These are phyloP conservation scores for Operophtera brumata DNA, from an alignment of 2,888 invertebrate species.

Conservation along the genomic window DNA sequence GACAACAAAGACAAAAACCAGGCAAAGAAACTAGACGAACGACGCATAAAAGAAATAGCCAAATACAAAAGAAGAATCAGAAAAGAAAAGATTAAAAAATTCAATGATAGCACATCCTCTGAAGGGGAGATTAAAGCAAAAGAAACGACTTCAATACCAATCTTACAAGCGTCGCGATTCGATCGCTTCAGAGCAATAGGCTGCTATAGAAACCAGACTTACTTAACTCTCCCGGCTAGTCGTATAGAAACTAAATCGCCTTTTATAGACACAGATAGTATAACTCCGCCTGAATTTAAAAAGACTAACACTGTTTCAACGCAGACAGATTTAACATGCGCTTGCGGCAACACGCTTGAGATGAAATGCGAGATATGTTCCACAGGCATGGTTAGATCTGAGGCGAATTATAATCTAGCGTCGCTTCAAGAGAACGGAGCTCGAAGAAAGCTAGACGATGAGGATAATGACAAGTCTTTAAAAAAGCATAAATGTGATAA, in stretches of 20 bases:
- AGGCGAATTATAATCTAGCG: constrained; percentile 64
- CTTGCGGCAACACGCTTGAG: constrained; percentile 56
- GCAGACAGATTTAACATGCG: constrained; percentile 66
- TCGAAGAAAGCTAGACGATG: constrained; percentile 38
- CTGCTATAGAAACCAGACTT: constrained; percentile 72
- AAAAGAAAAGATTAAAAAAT: constrained; percentile 69
- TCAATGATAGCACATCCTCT: constrained; percentile 70
- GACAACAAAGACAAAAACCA: constrained; percentile 63
- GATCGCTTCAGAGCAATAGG: constrained; percentile 73
- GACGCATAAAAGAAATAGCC: constrained; percentile 70
- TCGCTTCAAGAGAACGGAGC: constrained; percentile 48
- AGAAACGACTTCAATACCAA: constrained; percentile 73
- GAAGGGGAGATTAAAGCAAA: constrained; percentile 63
- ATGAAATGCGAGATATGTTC: constrained; percentile 54
- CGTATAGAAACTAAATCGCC: constrained; percentile 67
- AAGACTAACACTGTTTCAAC: constrained; percentile 64
- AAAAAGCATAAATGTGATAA: constrained; percentile 79
- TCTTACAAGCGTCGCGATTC: constrained; percentile 72
- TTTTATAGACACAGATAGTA: constrained; percentile 53
- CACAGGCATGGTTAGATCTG: constrained; percentile 65
- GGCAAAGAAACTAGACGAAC: constrained; percentile 64
- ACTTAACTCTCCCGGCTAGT: constrained; percentile 67
- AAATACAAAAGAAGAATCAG: constrained; percentile 70
- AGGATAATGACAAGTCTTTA: constrained; percentile 55
- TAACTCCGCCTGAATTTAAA: constrained; percentile 56